phyloP scores from a whole-genome alignment of 2,113 vertebrate genomes.

The Ptychochromis oligacanthus region DNA sequence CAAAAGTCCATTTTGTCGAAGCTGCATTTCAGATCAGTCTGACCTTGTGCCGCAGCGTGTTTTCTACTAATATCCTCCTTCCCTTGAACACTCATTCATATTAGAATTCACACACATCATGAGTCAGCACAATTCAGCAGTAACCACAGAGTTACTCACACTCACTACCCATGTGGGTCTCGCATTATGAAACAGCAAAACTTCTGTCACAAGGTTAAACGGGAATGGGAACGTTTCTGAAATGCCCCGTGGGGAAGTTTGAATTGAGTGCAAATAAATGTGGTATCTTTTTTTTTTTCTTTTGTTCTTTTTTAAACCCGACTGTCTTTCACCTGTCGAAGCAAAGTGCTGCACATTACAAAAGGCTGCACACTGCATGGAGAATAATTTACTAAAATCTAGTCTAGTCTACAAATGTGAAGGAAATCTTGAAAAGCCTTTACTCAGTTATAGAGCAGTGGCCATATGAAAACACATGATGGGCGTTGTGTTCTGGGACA shows the following conservation, averaged over 20 bases:
- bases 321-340: background rate
- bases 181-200: background rate
- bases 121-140: background rate
- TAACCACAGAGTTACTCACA: background rate
- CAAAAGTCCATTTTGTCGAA: background rate
- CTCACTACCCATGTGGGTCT: fast-evolving
- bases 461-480: fast-evolving
- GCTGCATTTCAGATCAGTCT: background rate
- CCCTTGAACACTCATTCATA: background rate
- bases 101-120: background rate
- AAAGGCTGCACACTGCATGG: background rate
- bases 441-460: fast-evolving
- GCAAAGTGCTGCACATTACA: background rate
- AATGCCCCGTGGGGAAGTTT: background rate
- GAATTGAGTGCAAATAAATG: background rate
- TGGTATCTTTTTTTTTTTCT: background rate
- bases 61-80: background rate
- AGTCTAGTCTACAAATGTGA: background rate
- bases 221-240: background rate
- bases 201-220: background rate
- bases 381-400: background rate
- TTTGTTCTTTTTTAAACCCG: background rate
- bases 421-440: background rate
- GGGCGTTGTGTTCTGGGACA: background rate
- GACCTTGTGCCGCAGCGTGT: background rate